These are phyloP conservation scores for Cybosia mesomella DNA, from an alignment of 2,888 invertebrate species.

Conservation along the genomic window DNA sequence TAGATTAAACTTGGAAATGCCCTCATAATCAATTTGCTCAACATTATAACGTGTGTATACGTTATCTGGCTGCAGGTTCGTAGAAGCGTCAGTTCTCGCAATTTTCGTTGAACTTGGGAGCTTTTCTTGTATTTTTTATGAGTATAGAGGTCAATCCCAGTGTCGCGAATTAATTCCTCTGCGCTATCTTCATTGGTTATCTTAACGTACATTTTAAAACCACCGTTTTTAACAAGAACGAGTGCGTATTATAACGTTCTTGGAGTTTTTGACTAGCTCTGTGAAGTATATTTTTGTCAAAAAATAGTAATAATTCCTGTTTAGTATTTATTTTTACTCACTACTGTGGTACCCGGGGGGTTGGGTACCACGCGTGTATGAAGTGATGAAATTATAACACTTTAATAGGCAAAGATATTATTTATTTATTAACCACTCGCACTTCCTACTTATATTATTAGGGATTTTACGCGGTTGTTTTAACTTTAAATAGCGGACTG, in stretches of 20 bases:
- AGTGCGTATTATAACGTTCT: slow-evolving; percentile 45
- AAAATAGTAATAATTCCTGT: slow-evolving; percentile 13
- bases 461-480: no score
- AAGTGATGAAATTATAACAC: no score
- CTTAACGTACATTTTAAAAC: slow-evolving; percentile 49
- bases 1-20: slow-evolving; percentile 9
- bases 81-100: slow-evolving; percentile 47
- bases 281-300: slow-evolving; percentile 18
- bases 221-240: slow-evolving; percentile 53
- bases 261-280: slow-evolving; percentile 44
- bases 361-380: no score
- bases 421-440: no score
- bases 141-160: slow-evolving; percentile 52
- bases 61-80: slow-evolving; percentile 44
- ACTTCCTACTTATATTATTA: no score
- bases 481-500: no score
- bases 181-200: slow-evolving; percentile 59
- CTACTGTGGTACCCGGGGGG: no score
- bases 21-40: slow-evolving; percentile 8
- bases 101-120: slow-evolving; percentile 43
- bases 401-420: no score
- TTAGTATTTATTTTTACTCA: background rate
- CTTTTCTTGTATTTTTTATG: slow-evolving; percentile 51
- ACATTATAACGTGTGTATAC: slow-evolving; percentile 17
- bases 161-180: slow-evolving; percentile 58